phyloP scores from a whole-genome alignment of 2,113 vertebrate species.

The Albula glossodonta region DNA sequence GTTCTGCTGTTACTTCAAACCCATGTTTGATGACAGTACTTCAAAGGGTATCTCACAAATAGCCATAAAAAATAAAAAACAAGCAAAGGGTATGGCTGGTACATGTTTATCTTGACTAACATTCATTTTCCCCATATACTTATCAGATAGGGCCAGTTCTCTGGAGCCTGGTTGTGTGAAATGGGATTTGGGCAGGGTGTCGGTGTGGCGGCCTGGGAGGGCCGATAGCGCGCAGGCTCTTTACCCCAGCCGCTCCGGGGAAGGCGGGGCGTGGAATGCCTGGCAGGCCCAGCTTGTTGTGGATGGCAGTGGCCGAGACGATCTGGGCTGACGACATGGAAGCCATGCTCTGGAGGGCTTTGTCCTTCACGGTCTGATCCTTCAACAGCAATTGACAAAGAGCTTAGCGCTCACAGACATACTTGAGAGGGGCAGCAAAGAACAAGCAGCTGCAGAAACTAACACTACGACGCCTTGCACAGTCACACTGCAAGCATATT shows the following conservation, averaged over 20 bases:
- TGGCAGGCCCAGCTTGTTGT: constrained; percentile 96
- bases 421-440: constrained; percentile 11
- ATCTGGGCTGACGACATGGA: constrained; percentile 99
- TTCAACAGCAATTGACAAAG: constrained; percentile 73
- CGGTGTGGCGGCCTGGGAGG: background rate
- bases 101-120: background rate
- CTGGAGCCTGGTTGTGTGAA: background rate
- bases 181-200: background rate
- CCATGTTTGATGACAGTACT: background rate
- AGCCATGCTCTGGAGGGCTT: constrained; percentile 97
- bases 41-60: background rate
- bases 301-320: constrained; percentile 95
- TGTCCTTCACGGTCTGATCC: constrained; percentile 98
- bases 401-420: constrained; percentile 55
- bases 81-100: background rate
- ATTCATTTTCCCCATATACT: background rate
- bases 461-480: constrained; percentile 65
- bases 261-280: constrained; percentile 90
- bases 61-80: background rate
- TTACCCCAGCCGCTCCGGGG: constrained; percentile 89
- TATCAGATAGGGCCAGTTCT: background rate
- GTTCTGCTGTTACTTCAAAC: background rate
- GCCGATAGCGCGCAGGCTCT: constrained; percentile 26
- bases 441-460: constrained; percentile 68
- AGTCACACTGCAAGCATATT: constrained; percentile 43